Conservation (phyloP, 1,140 invertebrate genomes). For the Drosophila simulans region DNA sequence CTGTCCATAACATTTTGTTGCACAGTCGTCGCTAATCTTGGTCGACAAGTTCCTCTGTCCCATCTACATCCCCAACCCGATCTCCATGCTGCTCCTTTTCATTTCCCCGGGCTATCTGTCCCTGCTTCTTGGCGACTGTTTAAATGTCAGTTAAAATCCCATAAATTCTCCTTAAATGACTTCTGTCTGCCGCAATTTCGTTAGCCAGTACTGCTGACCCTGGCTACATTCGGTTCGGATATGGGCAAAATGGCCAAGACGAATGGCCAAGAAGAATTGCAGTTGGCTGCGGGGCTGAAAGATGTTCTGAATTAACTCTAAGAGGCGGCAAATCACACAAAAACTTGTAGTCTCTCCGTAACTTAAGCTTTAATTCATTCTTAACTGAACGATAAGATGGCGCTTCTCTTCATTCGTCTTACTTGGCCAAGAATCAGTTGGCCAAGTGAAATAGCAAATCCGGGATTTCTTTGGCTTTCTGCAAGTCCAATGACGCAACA, state of each 20-base stretch:
- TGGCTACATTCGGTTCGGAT: constrained; percentile 36
- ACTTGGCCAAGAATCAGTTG: constrained; percentile 27
- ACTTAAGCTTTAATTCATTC: constrained; percentile 39
- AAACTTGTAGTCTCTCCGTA: constrained; percentile 8
- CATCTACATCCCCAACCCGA: too few relatives aligned
- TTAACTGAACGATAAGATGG: constrained; percentile 12
- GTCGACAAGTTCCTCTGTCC: constrained; percentile 60
- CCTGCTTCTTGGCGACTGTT: constrained; percentile 62
- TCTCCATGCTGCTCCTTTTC: not conserved
- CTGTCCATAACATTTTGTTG: constrained; percentile 82
- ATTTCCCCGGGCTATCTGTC: constrained; percentile 2
- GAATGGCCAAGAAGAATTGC: constrained; percentile 66
- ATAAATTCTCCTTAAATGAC: constrained; percentile 83
- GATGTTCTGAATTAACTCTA: constrained; percentile 44
- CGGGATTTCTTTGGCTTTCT: constrained; percentile 19
- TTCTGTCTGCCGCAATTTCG: constrained; percentile 81
- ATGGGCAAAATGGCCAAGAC: constrained; percentile 48
- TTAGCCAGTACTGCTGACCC: constrained; percentile 54
- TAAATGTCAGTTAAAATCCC: constrained; percentile 84
- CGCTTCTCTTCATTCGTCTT: constrained; percentile 16
- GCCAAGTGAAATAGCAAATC: not conserved
- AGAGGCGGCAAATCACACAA: constrained; percentile 31
- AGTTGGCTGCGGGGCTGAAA: constrained; percentile 15
- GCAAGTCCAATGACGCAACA: constrained; percentile 52
- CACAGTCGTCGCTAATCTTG: constrained; percentile 78